Evolutionary conservation across 2,888 invertebrate species (phyloP), one percentile per base, ranked within the genome.

Genomic region (Dolichomitus sp.): DNA sequence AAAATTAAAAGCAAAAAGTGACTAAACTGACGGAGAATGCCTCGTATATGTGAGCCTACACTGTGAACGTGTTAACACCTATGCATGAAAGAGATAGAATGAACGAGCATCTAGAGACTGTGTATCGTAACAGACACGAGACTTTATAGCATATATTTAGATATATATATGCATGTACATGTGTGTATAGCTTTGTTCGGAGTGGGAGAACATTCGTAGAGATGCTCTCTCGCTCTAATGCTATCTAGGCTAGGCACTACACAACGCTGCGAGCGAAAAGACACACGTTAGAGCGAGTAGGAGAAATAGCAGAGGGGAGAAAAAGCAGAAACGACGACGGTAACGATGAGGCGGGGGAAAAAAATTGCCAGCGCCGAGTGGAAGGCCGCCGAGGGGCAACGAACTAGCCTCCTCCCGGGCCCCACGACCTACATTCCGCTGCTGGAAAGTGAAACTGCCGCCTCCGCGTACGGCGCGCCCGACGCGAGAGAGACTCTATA

Each of bases 341-440:
- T 11, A 66, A 19, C 40, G 61, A 2, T 9, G 17, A 65, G 45
- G 59, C 19, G 37, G 37, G 52, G 50, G 66, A 90, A 90, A 90
- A 90, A 90, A 92, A 92, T 90, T 88, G 91, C 89, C 89, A 89
- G 91, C 90, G 85, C 89, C 88, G 93, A 92, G 93, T 93, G 94
- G 95, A 95, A 95, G 95, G 95, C 95, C 95, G 95, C 93, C 89
- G 92, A 92, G 93, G 94, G 94, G 95, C 95, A 95, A 95, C 94
- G 95, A 95, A 95, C 95, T 95, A 94, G 94, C 93, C 95, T 95
- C 95, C 91, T 90, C 90, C 91, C 89, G 92, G 94, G 94, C 90
- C 89, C 90, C 90, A 90, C 93, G 94, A 93, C 94, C 94, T 93
- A 94, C 93, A 93, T 94, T 93, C 92, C 91, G 90, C 87, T 89